phyloP scores from a whole-genome alignment of 2,888 invertebrate species.

The Harpagoxenus sublaevis region DNA sequence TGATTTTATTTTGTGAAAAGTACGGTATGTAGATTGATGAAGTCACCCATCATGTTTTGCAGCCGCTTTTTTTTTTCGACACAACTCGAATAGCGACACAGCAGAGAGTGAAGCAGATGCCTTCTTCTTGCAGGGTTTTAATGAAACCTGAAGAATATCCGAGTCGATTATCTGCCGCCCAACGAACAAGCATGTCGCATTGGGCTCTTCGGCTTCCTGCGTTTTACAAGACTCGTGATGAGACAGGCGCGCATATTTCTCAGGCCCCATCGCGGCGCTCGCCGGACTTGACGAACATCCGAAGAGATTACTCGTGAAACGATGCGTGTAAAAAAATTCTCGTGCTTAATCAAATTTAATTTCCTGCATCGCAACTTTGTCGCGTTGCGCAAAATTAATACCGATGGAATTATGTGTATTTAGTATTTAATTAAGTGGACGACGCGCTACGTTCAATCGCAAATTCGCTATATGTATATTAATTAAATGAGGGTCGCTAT shows the following conservation, averaged over 20 bases:
- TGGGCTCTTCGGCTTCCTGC: slow-evolving; percentile 2
- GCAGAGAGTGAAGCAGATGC: not conserved
- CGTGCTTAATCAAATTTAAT: slow-evolving; percentile 26
- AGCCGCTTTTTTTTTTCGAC: slow-evolving; percentile 1
- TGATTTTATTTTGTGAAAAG: not conserved
- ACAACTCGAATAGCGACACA: not conserved
- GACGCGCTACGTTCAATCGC: not conserved
- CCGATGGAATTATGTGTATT: not conserved
- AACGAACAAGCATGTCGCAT: slow-evolving; percentile 43
- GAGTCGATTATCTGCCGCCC: slow-evolving; percentile 58
- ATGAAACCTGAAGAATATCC: slow-evolving; percentile 58
- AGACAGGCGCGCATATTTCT: slow-evolving; percentile 9
- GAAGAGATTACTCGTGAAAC: slow-evolving; percentile 7
- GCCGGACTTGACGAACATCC: slow-evolving; percentile 20
- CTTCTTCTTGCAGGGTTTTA: not conserved
- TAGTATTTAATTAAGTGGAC: slow-evolving; percentile 22
- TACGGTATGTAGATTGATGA: not conserved
- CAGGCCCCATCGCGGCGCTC: not conserved
- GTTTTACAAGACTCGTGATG: slow-evolving; percentile 27
- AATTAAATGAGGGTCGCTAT: not conserved
- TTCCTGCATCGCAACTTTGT: not conserved
- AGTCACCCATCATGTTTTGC: not conserved
- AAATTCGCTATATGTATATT: not conserved
- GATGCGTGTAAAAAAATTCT: slow-evolving; percentile 17
- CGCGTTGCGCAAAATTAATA: slow-evolving; percentile 14